Conservation (phyloP, 2,888 invertebrate species). For the Tenthredo notha region DNA sequence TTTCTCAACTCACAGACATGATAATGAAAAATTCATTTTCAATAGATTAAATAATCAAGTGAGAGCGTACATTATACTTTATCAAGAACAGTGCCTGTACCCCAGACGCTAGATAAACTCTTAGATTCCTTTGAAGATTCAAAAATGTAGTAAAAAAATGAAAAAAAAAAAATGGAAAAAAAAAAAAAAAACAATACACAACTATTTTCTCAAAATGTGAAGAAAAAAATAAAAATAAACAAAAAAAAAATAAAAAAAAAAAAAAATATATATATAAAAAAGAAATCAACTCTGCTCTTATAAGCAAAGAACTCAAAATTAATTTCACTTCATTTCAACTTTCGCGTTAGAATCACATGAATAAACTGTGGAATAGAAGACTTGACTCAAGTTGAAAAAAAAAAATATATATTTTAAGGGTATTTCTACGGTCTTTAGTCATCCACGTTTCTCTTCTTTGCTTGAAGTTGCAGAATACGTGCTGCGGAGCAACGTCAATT, state of each 20-base stretch:
- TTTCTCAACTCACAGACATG: not conserved
- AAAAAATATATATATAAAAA: no score
- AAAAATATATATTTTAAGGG: not conserved
- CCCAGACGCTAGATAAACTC: constrained; percentile 70
- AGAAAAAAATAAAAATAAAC: constrained; percentile 49
- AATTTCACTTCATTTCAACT: not conserved
- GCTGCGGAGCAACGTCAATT: not conserved
- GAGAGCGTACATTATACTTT: constrained; percentile 52
- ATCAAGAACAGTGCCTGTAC: constrained; percentile 76
- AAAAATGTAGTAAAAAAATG: constrained; percentile 46
- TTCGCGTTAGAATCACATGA: not conserved
- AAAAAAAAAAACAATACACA: constrained; percentile 27
- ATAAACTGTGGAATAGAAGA: not conserved
- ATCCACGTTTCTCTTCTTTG: not conserved
- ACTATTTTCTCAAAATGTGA: constrained; percentile 45
- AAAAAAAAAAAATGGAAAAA: not conserved
- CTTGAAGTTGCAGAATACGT: constrained; percentile 17
- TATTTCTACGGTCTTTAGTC: not conserved
- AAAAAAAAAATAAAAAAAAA: constrained; percentile 8
- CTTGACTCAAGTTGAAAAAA: not conserved
- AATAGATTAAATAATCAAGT: not conserved
- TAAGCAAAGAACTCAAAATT: constrained; percentile 1
- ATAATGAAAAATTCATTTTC: constrained; percentile 34
- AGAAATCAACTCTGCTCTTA: not conserved
- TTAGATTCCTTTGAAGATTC: constrained; percentile 58